phyloP scores from a whole-genome alignment of 2,113 vertebrate genomes.

The Poeciliopsis prolifica region DNA sequence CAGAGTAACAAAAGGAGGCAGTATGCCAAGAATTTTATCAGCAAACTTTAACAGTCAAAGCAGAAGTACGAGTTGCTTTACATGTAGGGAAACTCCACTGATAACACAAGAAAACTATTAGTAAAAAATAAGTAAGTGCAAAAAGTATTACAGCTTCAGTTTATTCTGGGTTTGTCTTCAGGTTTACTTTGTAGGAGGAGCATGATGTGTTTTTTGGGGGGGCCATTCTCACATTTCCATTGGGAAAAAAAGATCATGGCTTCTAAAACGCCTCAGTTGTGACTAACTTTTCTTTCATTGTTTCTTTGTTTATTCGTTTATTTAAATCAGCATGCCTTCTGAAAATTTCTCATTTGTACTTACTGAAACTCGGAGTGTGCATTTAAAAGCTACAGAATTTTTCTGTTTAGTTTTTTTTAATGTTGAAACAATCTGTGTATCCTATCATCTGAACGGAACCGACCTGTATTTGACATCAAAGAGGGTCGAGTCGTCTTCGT shows the following conservation, averaged over 20 bases:
- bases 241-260: not conserved
- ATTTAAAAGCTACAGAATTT: not conserved
- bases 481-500: slow-evolving; percentile 91
- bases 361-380: not conserved
- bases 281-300: not conserved
- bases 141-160: not conserved
- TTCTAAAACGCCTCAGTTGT: not conserved
- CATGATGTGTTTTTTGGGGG: not conserved
- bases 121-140: not conserved
- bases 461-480: slow-evolving; percentile 98
- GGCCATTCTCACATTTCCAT: no score
- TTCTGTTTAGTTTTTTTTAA: not conserved
- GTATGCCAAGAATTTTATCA: not conserved
- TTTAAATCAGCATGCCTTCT: not conserved
- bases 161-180: not conserved
- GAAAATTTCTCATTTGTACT: not conserved
- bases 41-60: slow-evolving; percentile 32
- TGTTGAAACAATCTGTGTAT: not conserved
- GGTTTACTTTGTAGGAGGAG: not conserved
- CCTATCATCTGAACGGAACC: slow-evolving; percentile 3
- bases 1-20: slow-evolving; percentile 1
- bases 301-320: no score
- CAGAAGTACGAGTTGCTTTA: slow-evolving; percentile 4
- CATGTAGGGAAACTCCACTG: slow-evolving; percentile 19
- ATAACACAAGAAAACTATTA: not conserved